Conservation (phyloP, 2,888 invertebrate species). For the Leucoptera coffeella region DNA sequence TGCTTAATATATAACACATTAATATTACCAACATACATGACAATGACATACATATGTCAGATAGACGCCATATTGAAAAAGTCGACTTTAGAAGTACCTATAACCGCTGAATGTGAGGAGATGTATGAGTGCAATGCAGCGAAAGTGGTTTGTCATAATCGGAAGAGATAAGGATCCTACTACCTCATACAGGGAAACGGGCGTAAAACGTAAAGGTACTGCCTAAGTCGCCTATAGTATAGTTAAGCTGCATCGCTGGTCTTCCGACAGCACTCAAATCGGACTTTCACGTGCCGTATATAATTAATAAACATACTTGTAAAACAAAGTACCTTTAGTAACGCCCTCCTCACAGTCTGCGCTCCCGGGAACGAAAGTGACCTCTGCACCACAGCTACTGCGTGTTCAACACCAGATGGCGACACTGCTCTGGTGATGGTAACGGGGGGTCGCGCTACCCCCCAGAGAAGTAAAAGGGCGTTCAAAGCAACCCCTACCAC, state of each 20-base stretch:
- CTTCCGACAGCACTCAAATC: too few species aligned
- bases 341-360: constrained; percentile 65
- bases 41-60: too few species aligned
- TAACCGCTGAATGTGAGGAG: too few species aligned
- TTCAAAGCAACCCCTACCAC: constrained; percentile 75
- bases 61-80: too few species aligned
- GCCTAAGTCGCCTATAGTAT: not conserved
- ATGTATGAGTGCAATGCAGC: not conserved
- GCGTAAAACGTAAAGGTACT: not conserved
- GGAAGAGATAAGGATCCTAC: not conserved
- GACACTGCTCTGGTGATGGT: constrained; percentile 58
- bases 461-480: constrained; percentile 73
- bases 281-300: too few species aligned
- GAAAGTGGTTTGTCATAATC: not conserved
- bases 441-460: constrained; percentile 77
- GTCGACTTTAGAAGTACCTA: too few species aligned
- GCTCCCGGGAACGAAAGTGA: constrained; percentile 76
- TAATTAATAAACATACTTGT: too few species aligned
- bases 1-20: too few species aligned
- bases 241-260: not conserved
- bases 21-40: too few species aligned
- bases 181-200: not conserved
- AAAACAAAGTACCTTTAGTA: constrained; percentile 77
- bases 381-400: constrained; percentile 63
- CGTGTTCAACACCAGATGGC: constrained; percentile 31